Conservation (phyloP, 2,888 invertebrate species). For the Platynereis dumerilii region DNA sequence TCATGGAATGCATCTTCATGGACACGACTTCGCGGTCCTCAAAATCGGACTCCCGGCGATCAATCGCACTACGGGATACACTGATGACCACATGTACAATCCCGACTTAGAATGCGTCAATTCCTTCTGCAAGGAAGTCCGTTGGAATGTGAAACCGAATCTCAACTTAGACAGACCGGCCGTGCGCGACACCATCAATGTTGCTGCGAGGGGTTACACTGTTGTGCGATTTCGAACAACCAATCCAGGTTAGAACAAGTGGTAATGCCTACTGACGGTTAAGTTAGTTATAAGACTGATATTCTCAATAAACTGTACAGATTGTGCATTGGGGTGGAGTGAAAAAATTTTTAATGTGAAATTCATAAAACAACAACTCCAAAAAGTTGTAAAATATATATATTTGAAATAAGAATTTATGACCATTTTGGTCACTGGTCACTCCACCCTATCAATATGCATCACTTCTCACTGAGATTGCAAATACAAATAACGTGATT, state of each 20-base stretch:
- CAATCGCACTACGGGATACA: constrained; percentile 15
- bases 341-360: too few relatives aligned
- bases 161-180: constrained; percentile 43
- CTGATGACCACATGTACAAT: constrained; percentile 8
- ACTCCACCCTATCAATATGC: too few relatives aligned
- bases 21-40: constrained; percentile 53
- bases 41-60: constrained; percentile 47
- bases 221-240: constrained; percentile 52
- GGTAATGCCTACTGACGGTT: too few relatives aligned
- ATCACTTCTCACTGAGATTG: too few relatives aligned
- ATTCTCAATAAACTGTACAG: too few relatives aligned
- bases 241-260: constrained; percentile 59
- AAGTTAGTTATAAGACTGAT: too few relatives aligned
- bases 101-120: constrained; percentile 42
- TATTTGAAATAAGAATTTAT: too few relatives aligned
- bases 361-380: too few relatives aligned
- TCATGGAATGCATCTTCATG: constrained; percentile 57
- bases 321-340: too few relatives aligned
- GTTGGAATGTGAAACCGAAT: constrained; percentile 46
- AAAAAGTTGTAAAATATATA: too few relatives aligned
- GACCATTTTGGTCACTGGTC: too few relatives aligned
- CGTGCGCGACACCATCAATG: constrained; percentile 54
- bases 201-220: constrained; percentile 56
- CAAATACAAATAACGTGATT: too few relatives aligned
- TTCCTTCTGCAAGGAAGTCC: constrained; percentile 41